Evolutionary conservation across 1,140 invertebrate genomes (phyloP), one percentile per base, ranked within the genome.

Genomic region (Drosophila rufa): DNA sequence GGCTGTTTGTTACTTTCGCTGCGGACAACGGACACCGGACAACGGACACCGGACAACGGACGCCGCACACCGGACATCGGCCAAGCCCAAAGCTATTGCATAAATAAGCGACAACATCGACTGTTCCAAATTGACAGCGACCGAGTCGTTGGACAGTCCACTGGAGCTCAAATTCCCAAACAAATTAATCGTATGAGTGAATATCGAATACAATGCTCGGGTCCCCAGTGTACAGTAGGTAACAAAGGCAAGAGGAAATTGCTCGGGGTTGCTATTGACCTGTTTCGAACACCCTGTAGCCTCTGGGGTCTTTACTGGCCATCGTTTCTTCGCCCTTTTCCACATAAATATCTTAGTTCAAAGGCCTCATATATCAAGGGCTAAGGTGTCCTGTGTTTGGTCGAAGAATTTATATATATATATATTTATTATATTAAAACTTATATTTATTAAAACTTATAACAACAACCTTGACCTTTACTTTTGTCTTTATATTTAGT

Each of bases 151-250:
- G 30, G n/a, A 58, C 33, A 51, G 61, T 25, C 38, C 53, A 38
- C 3, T 60, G 42, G 65, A 65, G 47, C 79, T 81, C 77, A 51
- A 80, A 74, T 87, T 79, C 42, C 66, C 57, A 69, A 87, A 80
- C 83, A 87, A 87, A 83, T 87, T 80, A 87, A 87, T 89, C 77
- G 73, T 75, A 57, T 83, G 65, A 87, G 75, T 87, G 84, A 75
- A 78, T 89, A 87, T 86, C 77, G 80, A 78, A 77, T 80, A 87
- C 79, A 87, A 82, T 79, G 56, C 53, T 40, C 27, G 43, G 22
- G 17, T 9, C 17, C 3, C 40, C 45, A 27, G 14, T 17, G 82
- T 82, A 86, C 75, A 86, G 82, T 69, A 59, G 67, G 62, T 17
- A 48, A 76, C 82, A 85, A 82, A 80, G 40, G 38, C 56, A 33